Conservation (phyloP, 2,797 vertebrate species). For the Vireo griseus region DNA sequence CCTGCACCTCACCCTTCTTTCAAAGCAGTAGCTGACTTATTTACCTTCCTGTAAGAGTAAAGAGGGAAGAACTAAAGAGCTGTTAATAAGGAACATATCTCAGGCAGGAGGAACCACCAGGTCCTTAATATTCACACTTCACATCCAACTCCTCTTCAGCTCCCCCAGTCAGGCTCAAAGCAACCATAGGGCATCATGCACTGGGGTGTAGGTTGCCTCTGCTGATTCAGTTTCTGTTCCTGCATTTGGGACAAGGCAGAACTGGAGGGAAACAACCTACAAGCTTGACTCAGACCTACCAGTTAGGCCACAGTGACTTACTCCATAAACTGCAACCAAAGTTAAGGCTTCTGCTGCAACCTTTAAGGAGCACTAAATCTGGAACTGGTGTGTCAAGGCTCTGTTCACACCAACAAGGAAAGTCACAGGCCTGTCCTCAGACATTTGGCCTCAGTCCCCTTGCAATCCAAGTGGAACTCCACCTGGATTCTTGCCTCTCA, state of each 20-base stretch:
- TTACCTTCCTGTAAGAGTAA: neutral
- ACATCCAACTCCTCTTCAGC: neutral
- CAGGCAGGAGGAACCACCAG: neutral
- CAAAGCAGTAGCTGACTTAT: neutral
- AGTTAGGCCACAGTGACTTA: neutral
- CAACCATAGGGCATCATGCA: neutral
- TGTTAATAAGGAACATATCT: neutral
- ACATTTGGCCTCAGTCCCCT: neutral
- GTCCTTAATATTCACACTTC: neutral
- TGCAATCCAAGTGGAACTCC: neutral
- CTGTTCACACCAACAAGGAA: neutral
- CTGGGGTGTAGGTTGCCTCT: neutral
- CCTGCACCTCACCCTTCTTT: neutral
- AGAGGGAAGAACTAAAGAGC: neutral
- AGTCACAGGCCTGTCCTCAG: neutral
- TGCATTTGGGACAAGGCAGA: neutral
- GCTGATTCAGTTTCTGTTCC: neutral
- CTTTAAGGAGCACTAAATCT: neutral
- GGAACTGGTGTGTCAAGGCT: neutral
- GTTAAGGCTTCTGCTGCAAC: neutral
- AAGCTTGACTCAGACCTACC: neutral
- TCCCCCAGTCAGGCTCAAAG: neutral
- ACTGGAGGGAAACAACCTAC: neutral
- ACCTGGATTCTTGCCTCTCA: slow-evolving; percentile 28
- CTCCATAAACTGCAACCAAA: neutral